phyloP scores from a whole-genome alignment of 2,113 vertebrate species.

The Oophaga pumilio region DNA sequence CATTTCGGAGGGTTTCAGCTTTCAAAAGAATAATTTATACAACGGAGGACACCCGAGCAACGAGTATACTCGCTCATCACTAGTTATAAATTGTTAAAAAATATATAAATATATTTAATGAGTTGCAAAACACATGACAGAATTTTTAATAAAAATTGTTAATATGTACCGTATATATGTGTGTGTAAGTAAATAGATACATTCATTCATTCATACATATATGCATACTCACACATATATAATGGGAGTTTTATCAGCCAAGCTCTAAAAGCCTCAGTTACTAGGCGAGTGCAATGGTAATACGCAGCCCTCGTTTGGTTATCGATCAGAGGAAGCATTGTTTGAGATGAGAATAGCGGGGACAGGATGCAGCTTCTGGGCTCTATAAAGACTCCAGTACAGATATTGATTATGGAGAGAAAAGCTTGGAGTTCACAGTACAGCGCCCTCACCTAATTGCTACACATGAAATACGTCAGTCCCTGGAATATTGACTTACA shows the following conservation, averaged over 20 bases:
- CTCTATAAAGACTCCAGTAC: not conserved
- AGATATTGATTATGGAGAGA: slow-evolving; percentile 34
- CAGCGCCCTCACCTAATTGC: slow-evolving; percentile 13
- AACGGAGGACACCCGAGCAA: no score
- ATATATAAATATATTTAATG: no score
- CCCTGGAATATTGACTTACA: slow-evolving; percentile 36
- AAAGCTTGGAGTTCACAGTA: slow-evolving; percentile 22
- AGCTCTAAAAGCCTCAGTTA: not conserved
- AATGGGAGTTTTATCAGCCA: not conserved
- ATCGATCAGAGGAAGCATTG: slow-evolving; percentile 24
- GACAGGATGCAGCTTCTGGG: slow-evolving; percentile 5
- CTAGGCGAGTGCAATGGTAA: not conserved
- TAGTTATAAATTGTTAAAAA: no score
- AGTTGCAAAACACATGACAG: not conserved
- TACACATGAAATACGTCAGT: not conserved
- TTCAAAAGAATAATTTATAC: no score
- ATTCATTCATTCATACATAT: no score
- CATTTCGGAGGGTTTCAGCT: no score
- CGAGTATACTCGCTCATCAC: no score
- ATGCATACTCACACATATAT: no score
- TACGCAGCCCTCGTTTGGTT: not conserved
- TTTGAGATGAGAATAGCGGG: slow-evolving; percentile 14
- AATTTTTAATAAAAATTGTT: not conserved
- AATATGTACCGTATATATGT: no score
- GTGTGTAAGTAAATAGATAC: no score